These are phyloP conservation scores for Rhabdomys dilectus DNA, from an alignment of 2,113 vertebrate species.

Conservation along the genomic window DNA sequence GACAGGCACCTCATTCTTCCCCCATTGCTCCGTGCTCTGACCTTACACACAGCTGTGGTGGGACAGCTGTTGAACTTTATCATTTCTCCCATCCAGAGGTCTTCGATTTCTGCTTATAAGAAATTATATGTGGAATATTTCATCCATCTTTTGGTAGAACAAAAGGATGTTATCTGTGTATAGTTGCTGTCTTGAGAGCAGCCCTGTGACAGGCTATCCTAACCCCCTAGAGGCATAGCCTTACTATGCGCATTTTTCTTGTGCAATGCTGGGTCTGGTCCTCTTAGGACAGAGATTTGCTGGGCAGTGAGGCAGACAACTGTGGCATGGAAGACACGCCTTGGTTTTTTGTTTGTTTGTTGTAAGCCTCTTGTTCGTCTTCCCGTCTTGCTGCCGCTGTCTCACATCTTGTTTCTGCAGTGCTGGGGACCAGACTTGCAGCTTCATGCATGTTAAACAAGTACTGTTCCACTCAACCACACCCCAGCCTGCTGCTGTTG, in stretches of 20 bases:
- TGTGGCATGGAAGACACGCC: not conserved
- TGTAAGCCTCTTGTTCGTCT: not conserved
- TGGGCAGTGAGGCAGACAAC: not conserved
- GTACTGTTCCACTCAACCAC: not conserved
- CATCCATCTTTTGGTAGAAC: conserved; percentile 74
- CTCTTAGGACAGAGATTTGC: not conserved
- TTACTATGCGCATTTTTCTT: not conserved
- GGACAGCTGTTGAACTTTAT: not conserved
- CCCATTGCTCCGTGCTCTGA: not conserved
- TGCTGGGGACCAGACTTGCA: not conserved
- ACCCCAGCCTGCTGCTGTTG: not conserved
- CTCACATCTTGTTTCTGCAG: not conserved
- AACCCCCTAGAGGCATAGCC: not conserved
- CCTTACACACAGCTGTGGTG: fast-evolving
- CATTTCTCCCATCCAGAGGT: not conserved
- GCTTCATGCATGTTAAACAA: not conserved
- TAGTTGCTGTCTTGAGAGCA: not conserved
- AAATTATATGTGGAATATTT: not conserved
- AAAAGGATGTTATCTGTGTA: not conserved
- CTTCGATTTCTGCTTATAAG: not conserved
- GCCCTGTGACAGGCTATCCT: not conserved
- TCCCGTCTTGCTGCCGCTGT: not conserved
- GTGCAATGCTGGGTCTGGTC: not conserved
- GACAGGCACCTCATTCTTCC: fast-evolving
- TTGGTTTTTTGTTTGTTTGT: not conserved